Percentiles rank a stretch among this genome's conserved stretches.
Evolutionary conservation across 2,797 vertebrate species (phyloP).

Genomic region (Microctenopoma steveboyesi): DNA sequence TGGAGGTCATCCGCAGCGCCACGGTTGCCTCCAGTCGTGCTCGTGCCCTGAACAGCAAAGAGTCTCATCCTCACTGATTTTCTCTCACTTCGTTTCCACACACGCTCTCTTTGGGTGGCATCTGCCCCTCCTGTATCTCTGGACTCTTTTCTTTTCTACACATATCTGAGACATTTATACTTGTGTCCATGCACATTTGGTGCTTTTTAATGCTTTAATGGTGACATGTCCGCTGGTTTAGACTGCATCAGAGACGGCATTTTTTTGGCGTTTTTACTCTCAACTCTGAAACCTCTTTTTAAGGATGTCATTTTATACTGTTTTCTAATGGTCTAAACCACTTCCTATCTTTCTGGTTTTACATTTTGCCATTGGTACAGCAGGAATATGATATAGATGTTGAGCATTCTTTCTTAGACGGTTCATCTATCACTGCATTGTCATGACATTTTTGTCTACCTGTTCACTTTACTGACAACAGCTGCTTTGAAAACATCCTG

Average conservation of each 20-base stretch:
- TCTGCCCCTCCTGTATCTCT: conserved; percentile 31
- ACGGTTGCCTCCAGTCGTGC: conserved; percentile 87
- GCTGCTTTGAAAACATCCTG: conserved; percentile 69
- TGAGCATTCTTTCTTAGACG: conserved; percentile 64
- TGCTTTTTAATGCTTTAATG: conserved; percentile 85
- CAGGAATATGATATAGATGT: conserved; percentile 61
- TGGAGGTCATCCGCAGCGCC: conserved; percentile 98
- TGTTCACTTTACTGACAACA: conserved; percentile 66
- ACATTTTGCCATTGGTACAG: conserved; percentile 72
- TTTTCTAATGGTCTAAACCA: conserved; percentile 81
- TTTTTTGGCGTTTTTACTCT: conserved; percentile 83
- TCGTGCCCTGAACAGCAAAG: conserved; percentile 88
- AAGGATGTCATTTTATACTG: conserved; percentile 86
- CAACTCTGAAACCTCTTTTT: conserved; percentile 84
- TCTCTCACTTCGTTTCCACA: conserved; percentile 24
- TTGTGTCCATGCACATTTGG: conserved; percentile 81
- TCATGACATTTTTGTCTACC: conserved; percentile 64
- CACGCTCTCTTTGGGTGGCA: conserved; percentile 38
- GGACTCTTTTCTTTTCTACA: conserved; percentile 72
- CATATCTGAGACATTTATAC: conserved; percentile 78
- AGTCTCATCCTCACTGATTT: conserved; percentile 87
- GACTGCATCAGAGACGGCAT: conserved; percentile 85
- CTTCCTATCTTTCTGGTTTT: conserved; percentile 78
- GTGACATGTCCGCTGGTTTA: conserved; percentile 84
- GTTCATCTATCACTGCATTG: conserved; percentile 66